Conservation (phyloP, 2,113 vertebrate genomes). For the Vanacampus margaritifer region DNA sequence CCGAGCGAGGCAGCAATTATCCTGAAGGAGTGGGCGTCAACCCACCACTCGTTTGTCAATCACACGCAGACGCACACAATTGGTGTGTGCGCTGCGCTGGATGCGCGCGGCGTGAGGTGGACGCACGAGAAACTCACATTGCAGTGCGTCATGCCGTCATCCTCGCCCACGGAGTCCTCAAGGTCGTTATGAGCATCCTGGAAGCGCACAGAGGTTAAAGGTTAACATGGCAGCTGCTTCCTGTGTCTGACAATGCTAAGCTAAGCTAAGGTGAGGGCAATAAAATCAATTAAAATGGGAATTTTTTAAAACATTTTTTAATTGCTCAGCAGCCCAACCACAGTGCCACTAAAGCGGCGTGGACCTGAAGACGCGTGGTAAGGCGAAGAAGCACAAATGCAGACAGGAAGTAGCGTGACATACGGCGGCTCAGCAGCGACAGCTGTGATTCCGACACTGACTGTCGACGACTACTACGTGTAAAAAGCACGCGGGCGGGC, state of each 20-base stretch:
- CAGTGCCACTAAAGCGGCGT: too few species aligned
- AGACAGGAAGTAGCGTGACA: conserved; percentile 31
- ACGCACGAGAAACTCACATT: conserved; percentile 37
- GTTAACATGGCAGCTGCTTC: background rate
- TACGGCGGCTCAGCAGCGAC: conserved; percentile 34
- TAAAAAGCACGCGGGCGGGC: background rate
- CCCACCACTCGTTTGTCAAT: conserved; percentile 10
- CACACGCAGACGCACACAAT: conserved; percentile 6
- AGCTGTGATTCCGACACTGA: conserved; percentile 48
- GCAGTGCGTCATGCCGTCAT: conserved; percentile 41
- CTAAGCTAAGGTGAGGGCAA: background rate
- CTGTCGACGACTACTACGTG: background rate
- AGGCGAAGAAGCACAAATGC: conserved; percentile 6
- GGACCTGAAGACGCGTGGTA: too few species aligned
- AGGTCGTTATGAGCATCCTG: conserved; percentile 60
- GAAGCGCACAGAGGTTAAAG: conserved; percentile 22
- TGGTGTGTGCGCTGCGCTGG: too few species aligned
- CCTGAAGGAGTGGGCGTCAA: conserved; percentile 26
- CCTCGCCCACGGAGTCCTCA: conserved; percentile 58
- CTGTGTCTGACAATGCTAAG: background rate
- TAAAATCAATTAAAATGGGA: too few species aligned
- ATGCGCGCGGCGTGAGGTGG: too few species aligned
- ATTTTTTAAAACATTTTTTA: too few species aligned
- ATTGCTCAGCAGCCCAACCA: too few species aligned
- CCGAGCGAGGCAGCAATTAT: conserved; percentile 45